Percentiles rank a stretch among this genome's conserved stretches.
Conservation (phyloP, 2,113 vertebrate genomes). For the Phylloscopus whistleri region DNA sequence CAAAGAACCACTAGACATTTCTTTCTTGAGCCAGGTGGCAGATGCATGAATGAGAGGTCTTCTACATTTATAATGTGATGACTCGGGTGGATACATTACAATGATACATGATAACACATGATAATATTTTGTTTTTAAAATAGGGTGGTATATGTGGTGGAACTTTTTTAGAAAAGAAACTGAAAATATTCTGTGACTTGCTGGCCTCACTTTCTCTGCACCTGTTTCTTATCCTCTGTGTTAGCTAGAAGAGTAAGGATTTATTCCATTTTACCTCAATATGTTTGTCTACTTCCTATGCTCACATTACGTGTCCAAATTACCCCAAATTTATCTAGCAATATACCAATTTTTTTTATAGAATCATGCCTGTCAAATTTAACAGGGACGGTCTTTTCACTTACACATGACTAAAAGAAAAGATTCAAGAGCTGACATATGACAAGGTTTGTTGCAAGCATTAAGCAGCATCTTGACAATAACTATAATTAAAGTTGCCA, state of each 20-base stretch:
- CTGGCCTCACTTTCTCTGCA: not conserved
- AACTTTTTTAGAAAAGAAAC: not conserved
- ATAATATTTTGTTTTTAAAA: not conserved
- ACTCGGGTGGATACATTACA: not conserved
- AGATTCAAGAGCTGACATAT: slow-evolving; percentile 64
- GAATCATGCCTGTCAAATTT: not conserved
- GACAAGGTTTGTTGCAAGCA: slow-evolving; percentile 72
- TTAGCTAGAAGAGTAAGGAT: not conserved
- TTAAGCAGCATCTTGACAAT: slow-evolving; percentile 77
- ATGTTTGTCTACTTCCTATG: not conserved
- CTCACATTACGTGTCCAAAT: not conserved
- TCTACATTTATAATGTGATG: not conserved
- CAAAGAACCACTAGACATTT: not conserved
- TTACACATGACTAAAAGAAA: slow-evolving; percentile 34
- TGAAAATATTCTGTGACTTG: not conserved
- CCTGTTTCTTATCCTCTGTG: not conserved
- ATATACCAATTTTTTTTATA: not conserved
- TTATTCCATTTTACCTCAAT: not conserved
- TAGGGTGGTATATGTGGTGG: not conserved
- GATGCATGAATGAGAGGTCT: not conserved
- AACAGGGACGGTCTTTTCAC: not conserved
- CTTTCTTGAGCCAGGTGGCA: not conserved
- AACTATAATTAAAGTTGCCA: slow-evolving; percentile 86
- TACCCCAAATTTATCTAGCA: not conserved
- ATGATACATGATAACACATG: not conserved